Evolutionary conservation across 1,140 invertebrate genomes (phyloP).

Genomic region (Leptinotarsa undecemlineata): DNA sequence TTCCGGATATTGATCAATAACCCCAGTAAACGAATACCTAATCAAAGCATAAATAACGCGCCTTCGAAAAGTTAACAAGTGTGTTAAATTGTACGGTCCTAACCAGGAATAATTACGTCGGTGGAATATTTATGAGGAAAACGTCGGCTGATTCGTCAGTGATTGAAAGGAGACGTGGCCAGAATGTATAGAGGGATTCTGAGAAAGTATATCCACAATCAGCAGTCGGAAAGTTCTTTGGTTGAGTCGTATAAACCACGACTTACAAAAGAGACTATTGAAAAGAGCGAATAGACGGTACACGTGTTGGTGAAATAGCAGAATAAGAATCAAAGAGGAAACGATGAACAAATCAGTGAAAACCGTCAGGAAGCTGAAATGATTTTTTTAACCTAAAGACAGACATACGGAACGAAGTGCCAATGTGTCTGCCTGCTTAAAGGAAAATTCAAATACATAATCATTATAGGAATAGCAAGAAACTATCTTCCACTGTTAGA

Average conservation of each 20-base stretch:
- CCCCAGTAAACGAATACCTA: neutral
- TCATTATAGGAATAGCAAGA: no score
- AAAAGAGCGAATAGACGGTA: no score
- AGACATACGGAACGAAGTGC: no score
- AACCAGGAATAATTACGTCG: neutral
- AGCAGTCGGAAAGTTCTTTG: neutral
- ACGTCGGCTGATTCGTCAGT: neutral
- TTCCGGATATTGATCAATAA: neutral
- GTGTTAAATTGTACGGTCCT: neutral
- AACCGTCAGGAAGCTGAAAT: no score
- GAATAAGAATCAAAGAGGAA: no score
- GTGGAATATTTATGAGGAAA: neutral
- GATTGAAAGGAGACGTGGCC: neutral
- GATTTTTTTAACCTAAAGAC: no score
- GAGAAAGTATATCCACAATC: neutral
- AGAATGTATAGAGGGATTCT: neutral
- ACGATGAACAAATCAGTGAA: no score
- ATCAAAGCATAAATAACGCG: slow-evolving; percentile 6
- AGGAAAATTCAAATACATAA: no score
- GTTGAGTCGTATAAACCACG: neutral
- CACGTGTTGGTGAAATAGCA: no score
- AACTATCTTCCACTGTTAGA: no score
- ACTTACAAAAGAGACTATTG: no score
- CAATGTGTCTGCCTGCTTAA: no score
- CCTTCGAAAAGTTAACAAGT: neutral